Conservation (phyloP, 2,888 invertebrate genomes). For the Eumerus sabulonum region DNA sequence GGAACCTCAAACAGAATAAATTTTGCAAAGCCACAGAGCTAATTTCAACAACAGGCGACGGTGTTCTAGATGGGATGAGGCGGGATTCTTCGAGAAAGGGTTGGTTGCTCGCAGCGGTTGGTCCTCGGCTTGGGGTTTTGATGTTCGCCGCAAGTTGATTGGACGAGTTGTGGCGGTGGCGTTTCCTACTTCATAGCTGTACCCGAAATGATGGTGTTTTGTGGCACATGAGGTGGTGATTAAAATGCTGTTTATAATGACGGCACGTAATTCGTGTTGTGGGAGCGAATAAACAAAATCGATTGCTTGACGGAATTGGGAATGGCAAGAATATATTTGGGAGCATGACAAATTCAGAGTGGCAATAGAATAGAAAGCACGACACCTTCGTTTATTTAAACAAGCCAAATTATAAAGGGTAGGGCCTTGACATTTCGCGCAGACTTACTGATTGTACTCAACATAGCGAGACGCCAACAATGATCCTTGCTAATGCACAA, state of each 20-base stretch:
- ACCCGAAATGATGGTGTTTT: no score
- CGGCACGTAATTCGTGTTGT: background rate
- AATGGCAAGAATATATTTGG: no score
- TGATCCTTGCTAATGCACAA: no score
- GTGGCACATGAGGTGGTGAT: background rate
- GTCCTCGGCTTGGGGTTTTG: background rate
- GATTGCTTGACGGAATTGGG: no score
- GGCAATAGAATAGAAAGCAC: no score
- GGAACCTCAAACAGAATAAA: slow-evolving; percentile 12
- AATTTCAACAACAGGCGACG: slow-evolving; percentile 22
- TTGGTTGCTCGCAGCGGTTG: background rate
- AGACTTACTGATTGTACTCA: no score
- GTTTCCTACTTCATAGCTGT: no score
- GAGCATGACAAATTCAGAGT: no score
- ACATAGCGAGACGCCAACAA: no score
- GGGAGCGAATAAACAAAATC: background rate
- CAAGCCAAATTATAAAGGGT: no score
- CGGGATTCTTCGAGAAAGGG: background rate
- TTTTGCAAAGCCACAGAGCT: slow-evolving; percentile 28
- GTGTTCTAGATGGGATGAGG: background rate
- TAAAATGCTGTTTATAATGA: background rate
- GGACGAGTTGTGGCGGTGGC: background rate
- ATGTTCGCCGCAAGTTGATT: background rate
- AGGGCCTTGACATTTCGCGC: no score
- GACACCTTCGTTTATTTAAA: no score